Base-by-base conservation (phyloP, 2,888 invertebrate species). In the Actias luna region DNA sequence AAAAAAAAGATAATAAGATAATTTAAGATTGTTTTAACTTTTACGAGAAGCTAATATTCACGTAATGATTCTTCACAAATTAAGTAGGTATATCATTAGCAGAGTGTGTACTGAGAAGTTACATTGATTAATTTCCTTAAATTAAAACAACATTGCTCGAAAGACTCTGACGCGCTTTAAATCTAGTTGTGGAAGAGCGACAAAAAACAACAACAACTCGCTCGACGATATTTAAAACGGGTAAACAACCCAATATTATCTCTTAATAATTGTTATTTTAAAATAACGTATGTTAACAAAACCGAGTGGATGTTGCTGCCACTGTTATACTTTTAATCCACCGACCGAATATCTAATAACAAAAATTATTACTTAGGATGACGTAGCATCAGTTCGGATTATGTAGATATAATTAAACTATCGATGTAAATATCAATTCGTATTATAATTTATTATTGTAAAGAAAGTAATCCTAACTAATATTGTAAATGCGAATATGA, bases 111-210 rank as follows among this genome's bases (percentile, higher is more conserved):
- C 78, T 76, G 75, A 72, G 75, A 80, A 83, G 78, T 83, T 77
- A 81, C 79, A 80, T 79, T 85, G 85, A 88, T 88, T 85, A 86
- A 86, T 85, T 85, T 81, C 75, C 82, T 84, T 87, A 88, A 88
- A 88, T 88, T 87, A 88, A 88, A 88, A 87, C 87, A 87, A 83
- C 80, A 81, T 74, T 76, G 77, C 80, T 77, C 72, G 72, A 72
- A 72, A 83, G 78, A 79, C 82, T 79, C 73, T 74, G 77, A 77
- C 79, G 79, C 83, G 80, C 82, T 84, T 85, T 80, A 83, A 85
- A 84, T 86, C 85, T 87, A 85, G 87, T 87, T 85, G 83, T 78
- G 74, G 79, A 79, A 80, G 81, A 78, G 76, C 69, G 77, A 77
- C 74, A 55, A 29, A 55, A 55, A 29, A 55, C 77, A 76, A 76